Percentiles rank a stretch among this genome's conserved stretches.
Evolutionary conservation across 1,140 invertebrate genomes (phyloP).

Genomic region (Brachionus plicatilis): DNA sequence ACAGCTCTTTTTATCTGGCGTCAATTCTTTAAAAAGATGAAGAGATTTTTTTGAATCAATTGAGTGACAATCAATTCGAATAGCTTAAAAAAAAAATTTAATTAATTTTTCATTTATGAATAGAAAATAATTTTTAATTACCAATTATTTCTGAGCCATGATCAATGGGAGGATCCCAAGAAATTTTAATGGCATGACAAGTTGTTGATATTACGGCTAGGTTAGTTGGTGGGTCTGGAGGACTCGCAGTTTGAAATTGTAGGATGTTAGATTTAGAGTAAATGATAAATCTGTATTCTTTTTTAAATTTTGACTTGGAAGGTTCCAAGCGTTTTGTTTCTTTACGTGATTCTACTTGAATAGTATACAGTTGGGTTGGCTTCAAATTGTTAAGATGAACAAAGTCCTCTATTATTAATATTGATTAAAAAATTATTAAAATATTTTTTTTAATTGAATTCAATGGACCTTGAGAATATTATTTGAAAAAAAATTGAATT

Average conservation of each 20-base stretch:
- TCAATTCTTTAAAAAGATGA: slow-evolving; percentile 43
- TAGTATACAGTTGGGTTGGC: slow-evolving; percentile 50
- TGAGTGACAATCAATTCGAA: slow-evolving; percentile 52
- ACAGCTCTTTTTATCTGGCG: slow-evolving; percentile 48
- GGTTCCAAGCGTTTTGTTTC: slow-evolving; percentile 48
- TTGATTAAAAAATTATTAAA: not conserved
- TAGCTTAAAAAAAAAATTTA: slow-evolving; percentile 43
- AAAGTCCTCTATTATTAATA: slow-evolving; percentile 48
- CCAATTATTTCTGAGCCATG: slow-evolving; percentile 53
- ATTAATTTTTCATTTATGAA: not conserved
- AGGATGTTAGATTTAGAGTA: slow-evolving; percentile 52
- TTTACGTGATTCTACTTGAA: slow-evolving; percentile 54
- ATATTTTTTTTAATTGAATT: not conserved
- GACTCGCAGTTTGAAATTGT: slow-evolving; percentile 50
- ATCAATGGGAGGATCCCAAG: slow-evolving; percentile 54
- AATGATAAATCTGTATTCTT: slow-evolving; percentile 44
- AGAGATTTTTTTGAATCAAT: slow-evolving; percentile 44
- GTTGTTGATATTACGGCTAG: slow-evolving; percentile 51
- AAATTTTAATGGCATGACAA: slow-evolving; percentile 51
- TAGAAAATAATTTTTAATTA: slow-evolving; percentile 41
- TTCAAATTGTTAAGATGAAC: slow-evolving; percentile 50
- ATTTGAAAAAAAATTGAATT: too few relatives aligned
- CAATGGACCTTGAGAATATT: not conserved
- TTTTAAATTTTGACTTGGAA: not conserved
- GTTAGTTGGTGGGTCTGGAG: slow-evolving; percentile 51